phyloP scores from a whole-genome alignment of 2,113 vertebrate species.

The Echinops telfairi region DNA sequence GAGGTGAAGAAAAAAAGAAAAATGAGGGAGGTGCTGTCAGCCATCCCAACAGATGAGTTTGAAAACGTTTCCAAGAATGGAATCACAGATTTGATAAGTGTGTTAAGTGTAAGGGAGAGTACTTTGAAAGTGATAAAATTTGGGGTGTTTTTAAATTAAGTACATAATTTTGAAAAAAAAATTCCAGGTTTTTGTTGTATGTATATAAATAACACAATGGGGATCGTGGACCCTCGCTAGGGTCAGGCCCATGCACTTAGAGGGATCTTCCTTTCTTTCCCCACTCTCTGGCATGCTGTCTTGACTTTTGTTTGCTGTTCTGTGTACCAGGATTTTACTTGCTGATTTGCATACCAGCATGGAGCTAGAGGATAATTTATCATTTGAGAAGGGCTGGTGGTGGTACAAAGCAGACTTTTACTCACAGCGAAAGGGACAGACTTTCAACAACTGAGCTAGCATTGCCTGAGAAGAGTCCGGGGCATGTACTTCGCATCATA shows the following conservation, averaged over 20 bases:
- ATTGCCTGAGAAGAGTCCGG: background rate
- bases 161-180: no score
- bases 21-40: no score
- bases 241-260: background rate
- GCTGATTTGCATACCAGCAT: background rate
- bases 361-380: background rate
- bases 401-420: background rate
- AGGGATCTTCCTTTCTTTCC: background rate
- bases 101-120: no score
- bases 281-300: background rate
- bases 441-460: background rate
- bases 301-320: background rate
- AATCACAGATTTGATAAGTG: no score
- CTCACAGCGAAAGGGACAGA: background rate
- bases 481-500: background rate
- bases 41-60: no score
- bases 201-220: background rate
- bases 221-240: background rate
- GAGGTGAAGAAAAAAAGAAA: no score
- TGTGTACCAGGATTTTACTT: background rate
- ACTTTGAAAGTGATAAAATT: no score
- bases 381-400: slow-evolving; percentile 5
- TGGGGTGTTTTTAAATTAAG: no score
- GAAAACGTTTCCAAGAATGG: no score
- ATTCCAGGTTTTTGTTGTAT: no score